These are phyloP conservation scores for Synergus japonicus DNA, from an alignment of 2,888 invertebrate species.

Conservation along the genomic window DNA sequence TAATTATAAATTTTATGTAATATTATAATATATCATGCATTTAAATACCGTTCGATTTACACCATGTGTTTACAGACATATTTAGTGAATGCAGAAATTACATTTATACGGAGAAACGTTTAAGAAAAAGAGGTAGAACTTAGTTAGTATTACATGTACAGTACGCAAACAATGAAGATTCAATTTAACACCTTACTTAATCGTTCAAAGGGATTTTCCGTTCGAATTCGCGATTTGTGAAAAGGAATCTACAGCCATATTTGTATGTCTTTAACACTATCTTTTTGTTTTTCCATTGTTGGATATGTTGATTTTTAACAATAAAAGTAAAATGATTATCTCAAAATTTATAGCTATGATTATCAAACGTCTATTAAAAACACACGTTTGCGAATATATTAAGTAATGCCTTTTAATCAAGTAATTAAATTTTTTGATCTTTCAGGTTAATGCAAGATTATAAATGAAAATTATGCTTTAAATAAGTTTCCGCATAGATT, in stretches of 20 bases:
- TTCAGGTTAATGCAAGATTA: not conserved
- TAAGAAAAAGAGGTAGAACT: not conserved
- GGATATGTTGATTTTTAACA: slow-evolving; percentile 39
- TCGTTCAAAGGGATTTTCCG: not conserved
- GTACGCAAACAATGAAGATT: slow-evolving; percentile 7
- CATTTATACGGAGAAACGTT: not conserved
- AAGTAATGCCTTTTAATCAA: not conserved
- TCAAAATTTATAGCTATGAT: not conserved
- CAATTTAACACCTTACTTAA: not conserved
- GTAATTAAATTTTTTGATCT: not conserved
- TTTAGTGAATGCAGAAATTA: slow-evolving; percentile 19
- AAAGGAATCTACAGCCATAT: slow-evolving; percentile 20
- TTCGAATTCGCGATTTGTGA: not conserved
- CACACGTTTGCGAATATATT: not conserved
- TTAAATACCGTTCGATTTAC: slow-evolving; percentile 23
- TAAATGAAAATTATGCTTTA: not conserved
- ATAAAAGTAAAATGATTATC: slow-evolving; percentile 34
- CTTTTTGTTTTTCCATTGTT: slow-evolving; percentile 39
- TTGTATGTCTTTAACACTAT: slow-evolving; percentile 33
- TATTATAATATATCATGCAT: slow-evolving; percentile 29
- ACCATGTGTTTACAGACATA: slow-evolving; percentile 22
- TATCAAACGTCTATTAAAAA: not conserved
- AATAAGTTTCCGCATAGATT: not conserved
- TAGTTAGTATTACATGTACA: slow-evolving; percentile 25
- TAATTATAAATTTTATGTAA: slow-evolving; percentile 31